Conservation (phyloP, 2,797 vertebrate genomes). For the Spizella passerina region DNA sequence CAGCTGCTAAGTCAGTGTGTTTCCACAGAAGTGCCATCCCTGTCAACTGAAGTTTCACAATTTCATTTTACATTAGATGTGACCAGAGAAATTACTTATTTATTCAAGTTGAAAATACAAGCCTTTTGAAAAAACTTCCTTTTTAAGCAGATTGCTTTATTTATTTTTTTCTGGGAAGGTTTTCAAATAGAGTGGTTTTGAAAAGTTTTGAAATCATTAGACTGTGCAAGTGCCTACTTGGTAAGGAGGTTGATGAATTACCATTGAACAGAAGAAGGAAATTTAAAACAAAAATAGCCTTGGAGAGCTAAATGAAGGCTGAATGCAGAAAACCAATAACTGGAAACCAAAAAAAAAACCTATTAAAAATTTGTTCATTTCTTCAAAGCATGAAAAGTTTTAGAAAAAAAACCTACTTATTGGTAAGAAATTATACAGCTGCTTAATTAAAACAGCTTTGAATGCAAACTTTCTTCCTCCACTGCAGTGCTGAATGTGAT, state of each 20-base stretch:
- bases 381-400: neutral
- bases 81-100: conserved; percentile 20
- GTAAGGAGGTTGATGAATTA: conserved; percentile 5
- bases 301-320: neutral
- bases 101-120: neutral
- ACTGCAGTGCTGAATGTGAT: neutral
- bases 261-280: neutral
- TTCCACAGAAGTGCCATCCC: neutral
- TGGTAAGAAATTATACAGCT: neutral
- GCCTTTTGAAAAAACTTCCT: neutral
- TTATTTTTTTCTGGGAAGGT: neutral
- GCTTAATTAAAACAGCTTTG: neutral
- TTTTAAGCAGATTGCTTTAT: neutral
- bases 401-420: neutral
- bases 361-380: neutral
- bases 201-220: conserved; percentile 31
- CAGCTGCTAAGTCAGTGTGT: neutral
- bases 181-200: conserved; percentile 23
- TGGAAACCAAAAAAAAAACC: neutral
- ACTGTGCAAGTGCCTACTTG: conserved; percentile 20
- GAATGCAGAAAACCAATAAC: neutral
- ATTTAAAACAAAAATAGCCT: neutral
- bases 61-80: neutral
- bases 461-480: neutral
- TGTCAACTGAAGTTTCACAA: neutral